Percentiles rank a stretch among this genome's conserved stretches.
phyloP scores from a whole-genome alignment of 2,113 vertebrate species.

The Edolisoma coerulescens region DNA sequence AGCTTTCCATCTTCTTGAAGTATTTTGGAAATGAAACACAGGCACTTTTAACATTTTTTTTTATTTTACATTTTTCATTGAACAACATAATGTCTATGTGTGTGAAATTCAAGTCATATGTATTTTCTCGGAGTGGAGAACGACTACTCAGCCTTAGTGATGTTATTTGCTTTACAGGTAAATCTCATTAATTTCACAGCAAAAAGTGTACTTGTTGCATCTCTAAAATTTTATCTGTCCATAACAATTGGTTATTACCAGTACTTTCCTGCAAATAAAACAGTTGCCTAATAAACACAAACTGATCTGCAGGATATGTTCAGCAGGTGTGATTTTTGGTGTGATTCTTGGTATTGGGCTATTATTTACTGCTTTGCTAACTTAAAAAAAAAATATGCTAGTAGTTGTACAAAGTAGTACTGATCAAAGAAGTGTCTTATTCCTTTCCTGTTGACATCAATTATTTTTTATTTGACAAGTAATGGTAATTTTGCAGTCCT shows the following conservation, averaged over 20 bases:
- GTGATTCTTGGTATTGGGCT: not conserved
- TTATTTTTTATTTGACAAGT: not conserved
- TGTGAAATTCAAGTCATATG: not conserved
- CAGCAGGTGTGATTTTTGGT: not conserved
- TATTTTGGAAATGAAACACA: not conserved
- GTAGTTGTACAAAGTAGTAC: not conserved
- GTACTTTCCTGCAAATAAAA: not conserved
- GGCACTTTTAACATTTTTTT: not conserved
- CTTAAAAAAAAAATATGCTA: not conserved
- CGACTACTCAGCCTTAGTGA: not conserved
- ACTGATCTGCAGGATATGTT: not conserved
- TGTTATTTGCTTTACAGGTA: not conserved
- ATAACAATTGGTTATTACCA: not conserved
- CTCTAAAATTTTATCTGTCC: not conserved
- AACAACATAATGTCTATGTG: not conserved
- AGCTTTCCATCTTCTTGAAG: not conserved
- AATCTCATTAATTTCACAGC: not conserved
- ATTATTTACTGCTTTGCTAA: not conserved
- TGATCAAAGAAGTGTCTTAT: not conserved
- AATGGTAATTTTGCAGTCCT: not conserved
- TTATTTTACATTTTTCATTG: not conserved
- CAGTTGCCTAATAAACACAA: not conserved
- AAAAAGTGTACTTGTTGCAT: not conserved
- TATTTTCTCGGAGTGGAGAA: not conserved
- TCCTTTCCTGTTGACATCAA: not conserved